phyloP scores from a whole-genome alignment of 2,797 vertebrate species.

The Selene dorsalis region DNA sequence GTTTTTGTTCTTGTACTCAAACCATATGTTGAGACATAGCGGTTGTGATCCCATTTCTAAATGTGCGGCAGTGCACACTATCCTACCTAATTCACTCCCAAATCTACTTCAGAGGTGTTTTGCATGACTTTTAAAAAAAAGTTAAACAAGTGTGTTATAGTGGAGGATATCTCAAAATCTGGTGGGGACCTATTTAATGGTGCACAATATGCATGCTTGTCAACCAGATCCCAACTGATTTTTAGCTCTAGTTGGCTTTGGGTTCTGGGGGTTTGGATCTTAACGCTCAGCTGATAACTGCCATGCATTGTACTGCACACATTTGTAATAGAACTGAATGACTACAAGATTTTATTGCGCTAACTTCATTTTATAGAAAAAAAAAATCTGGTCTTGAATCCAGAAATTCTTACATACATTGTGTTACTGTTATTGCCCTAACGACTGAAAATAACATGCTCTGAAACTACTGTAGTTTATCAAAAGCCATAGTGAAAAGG shows the following conservation, averaged over 20 bases:
- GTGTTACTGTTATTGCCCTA: conserved; percentile 86
- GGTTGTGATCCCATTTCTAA: conserved; percentile 82
- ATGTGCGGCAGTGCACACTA: conserved; percentile 80
- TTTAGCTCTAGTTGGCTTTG: conserved; percentile 91
- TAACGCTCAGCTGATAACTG: conserved; percentile 99
- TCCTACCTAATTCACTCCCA: conserved; percentile 88
- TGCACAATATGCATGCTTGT: conserved; percentile 96
- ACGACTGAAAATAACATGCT: conserved; percentile 86
- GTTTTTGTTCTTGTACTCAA: conserved; percentile 83
- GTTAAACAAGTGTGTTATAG: conserved; percentile 78
- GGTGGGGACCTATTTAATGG: conserved; percentile 89
- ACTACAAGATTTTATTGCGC: conserved; percentile 90
- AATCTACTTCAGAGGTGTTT: conserved; percentile 86
- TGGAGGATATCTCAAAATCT: conserved; percentile 82
- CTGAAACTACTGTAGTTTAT: conserved; percentile 88
- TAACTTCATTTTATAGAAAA: conserved; percentile 81
- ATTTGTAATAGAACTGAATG: conserved; percentile 89
- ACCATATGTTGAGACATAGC: conserved; percentile 80
- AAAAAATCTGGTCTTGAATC: conserved; percentile 71
- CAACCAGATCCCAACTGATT: conserved; percentile 90
- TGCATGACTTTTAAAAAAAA: conserved; percentile 83
- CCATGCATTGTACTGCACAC: conserved; percentile 97
- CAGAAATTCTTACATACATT: conserved; percentile 80
- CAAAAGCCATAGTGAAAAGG: conserved; percentile 91
- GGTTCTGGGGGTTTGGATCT: conserved; percentile 88